Conservation (phyloP, 1,140 invertebrate genomes). For the Heterodera schachtii region DNA sequence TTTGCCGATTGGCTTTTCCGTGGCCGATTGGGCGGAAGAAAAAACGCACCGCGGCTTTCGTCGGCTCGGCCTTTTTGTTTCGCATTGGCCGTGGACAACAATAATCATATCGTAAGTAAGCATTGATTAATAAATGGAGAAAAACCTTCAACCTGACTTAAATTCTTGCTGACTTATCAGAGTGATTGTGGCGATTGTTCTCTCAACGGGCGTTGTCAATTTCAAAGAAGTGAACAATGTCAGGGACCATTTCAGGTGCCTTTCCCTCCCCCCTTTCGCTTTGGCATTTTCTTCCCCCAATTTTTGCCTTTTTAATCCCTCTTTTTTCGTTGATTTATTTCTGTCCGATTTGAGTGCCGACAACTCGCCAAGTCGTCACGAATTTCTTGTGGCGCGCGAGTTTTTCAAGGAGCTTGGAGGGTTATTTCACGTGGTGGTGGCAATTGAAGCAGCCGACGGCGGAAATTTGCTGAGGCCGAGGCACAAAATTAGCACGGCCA, state of each 20-base stretch:
- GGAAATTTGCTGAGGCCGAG: conserved; percentile 54
- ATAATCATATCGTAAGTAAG: conserved; percentile 40
- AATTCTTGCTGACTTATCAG: conserved; percentile 24
- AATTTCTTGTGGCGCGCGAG: conserved; percentile 58
- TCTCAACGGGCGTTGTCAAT: conserved; percentile 55
- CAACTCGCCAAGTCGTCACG: conserved; percentile 61
- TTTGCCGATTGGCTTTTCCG: neutral
- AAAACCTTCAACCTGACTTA: neutral
- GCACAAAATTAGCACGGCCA: conserved; percentile 19
- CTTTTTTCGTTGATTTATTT: neutral
- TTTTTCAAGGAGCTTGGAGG: conserved; percentile 62
- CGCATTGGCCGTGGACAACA: conserved; percentile 39
- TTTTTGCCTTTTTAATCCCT: neutral
- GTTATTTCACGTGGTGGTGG: conserved; percentile 63
- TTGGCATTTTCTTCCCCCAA: neutral
- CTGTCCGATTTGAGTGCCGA: conserved; percentile 52
- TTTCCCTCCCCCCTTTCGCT: neutral
- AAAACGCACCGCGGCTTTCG: conserved; percentile 34
- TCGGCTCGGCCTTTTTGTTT: conserved; percentile 29
- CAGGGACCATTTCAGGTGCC: conserved; percentile 46
- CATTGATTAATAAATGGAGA: conserved; percentile 24
- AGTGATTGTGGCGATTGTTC: conserved; percentile 41
- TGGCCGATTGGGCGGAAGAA: conserved; percentile 36
- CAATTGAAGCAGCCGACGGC: conserved; percentile 55
- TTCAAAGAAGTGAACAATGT: conserved; percentile 66